phyloP scores from a whole-genome alignment of 2,797 vertebrate genomes.

The Falco concolor region DNA sequence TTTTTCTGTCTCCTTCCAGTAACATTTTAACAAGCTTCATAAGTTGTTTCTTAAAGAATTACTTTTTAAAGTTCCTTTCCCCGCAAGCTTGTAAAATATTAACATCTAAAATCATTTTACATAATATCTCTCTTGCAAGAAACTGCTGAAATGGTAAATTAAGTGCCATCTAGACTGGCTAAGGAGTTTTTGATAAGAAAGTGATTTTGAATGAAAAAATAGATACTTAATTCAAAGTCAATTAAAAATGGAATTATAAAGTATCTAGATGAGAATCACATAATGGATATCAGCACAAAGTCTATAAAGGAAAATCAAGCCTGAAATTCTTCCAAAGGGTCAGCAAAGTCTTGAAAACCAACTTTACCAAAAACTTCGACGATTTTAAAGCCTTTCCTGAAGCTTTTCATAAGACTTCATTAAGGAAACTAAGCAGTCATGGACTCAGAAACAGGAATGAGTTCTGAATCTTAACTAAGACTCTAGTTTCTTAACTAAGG shows the following conservation, averaged over 20 bases:
- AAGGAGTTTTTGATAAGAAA: constrained; percentile 46
- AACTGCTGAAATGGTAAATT: constrained; percentile 60
- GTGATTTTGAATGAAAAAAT: constrained; percentile 37
- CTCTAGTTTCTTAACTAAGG: background rate
- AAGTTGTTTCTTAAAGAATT: background rate
- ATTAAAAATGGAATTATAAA: constrained; percentile 62
- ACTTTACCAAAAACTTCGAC: background rate
- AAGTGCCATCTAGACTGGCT: constrained; percentile 42
- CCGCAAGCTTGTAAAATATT: constrained; percentile 26
- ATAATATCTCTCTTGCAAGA: background rate
- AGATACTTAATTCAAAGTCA: constrained; percentile 56
- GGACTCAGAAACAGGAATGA: background rate
- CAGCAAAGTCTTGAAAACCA: constrained; percentile 26
- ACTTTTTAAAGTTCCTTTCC: background rate
- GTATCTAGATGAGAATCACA: constrained; percentile 41
- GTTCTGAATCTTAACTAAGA: constrained; percentile 16
- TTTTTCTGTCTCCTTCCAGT: background rate
- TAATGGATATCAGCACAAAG: constrained; percentile 39
- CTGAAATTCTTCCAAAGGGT: constrained; percentile 48
- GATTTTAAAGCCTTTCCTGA: constrained; percentile 1
- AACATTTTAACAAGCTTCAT: background rate
- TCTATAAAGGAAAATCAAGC: constrained; percentile 41
- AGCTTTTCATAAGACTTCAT: background rate
- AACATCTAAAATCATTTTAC: constrained; percentile 4
- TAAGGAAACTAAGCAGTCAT: constrained; percentile 9